These are phyloP conservation scores for Rhea pennata DNA, from an alignment of 2,113 vertebrate genomes.

Conservation along the genomic window DNA sequence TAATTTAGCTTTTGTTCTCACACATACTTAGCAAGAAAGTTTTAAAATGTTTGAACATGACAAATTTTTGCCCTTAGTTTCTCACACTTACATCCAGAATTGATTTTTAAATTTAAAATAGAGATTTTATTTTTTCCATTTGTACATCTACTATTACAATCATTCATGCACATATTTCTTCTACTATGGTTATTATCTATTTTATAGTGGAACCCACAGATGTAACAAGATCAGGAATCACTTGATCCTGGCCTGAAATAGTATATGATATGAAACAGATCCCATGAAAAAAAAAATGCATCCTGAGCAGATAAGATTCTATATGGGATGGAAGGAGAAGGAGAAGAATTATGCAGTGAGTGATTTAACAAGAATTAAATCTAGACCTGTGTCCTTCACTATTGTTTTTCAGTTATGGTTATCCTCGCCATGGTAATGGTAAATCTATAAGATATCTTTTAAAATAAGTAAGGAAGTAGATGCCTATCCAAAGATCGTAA, in stretches of 20 bases:
- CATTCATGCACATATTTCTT: neutral
- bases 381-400: neutral
- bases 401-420: neutral
- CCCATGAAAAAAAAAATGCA: neutral
- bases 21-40: neutral
- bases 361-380: neutral
- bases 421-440: neutral
- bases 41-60: neutral
- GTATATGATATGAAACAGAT: neutral
- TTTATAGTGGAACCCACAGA: neutral
- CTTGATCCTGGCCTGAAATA: neutral
- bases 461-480: neutral
- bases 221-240: neutral
- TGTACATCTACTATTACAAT: neutral
- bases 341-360: neutral
- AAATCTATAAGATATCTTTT: neutral
- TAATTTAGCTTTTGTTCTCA: neutral
- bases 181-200: neutral
- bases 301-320: neutral
- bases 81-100: neutral
- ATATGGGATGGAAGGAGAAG: neutral
- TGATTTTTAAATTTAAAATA: neutral
- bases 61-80: neutral
- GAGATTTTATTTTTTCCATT: neutral
- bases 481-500: neutral